Base-by-base conservation (phyloP, 2,797 vertebrate species). In the Sebastes kiyomatsui region DNA sequence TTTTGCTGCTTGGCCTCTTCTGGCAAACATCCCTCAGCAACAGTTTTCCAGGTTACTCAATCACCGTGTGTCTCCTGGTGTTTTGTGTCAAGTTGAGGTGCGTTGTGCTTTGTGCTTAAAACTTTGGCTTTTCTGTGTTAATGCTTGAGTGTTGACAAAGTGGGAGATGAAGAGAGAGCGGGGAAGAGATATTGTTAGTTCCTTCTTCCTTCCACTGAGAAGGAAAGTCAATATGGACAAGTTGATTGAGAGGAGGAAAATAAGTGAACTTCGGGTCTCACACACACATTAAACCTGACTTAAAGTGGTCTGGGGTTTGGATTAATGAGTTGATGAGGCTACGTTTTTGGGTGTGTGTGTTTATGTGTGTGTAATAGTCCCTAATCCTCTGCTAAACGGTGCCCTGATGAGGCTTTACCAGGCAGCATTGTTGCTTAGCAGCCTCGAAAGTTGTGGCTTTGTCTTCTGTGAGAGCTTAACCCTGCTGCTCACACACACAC, bases 401-500 rank as follows among this genome's bases (percentile, higher is more conserved):
- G 88, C 92, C 88, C 88, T 86, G 89, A 93, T 92, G 91, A 92
- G 82, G 92, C 83, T 92, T 93, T 92, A 91, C 87, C 75, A 87
- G 82, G 80, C 85, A 56, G 88, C 84, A 93, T 90, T 93, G 94
- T 94, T 93, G 90, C 93, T 91, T 91, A 93, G 93, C 91, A 93
- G 91, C 90, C 82, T 83, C 82, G 62, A 91, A 93, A 89, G 91
- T 94, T 92, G 89, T 81, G 89, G 76, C 93, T 95, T 95, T 95
- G 94, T 95, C 93, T 95, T 90, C 88, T 86, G 92, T 92, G 87
- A 93, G 93, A 94, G 94, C 93, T 95, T 95, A 95, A 91, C 94
- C 89, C 89, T 82, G 82, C 88, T 72, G 71, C 82, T 72, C 79
- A 87, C 84, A 90, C 85, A 72, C 71, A 64, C 66, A 72, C 81